A percentile compares a stretch with the other conserved stretches of the same genome.
Evolutionary conservation across 1,140 invertebrate species (phyloP).

Genomic region (Drosophila grimshawi): DNA sequence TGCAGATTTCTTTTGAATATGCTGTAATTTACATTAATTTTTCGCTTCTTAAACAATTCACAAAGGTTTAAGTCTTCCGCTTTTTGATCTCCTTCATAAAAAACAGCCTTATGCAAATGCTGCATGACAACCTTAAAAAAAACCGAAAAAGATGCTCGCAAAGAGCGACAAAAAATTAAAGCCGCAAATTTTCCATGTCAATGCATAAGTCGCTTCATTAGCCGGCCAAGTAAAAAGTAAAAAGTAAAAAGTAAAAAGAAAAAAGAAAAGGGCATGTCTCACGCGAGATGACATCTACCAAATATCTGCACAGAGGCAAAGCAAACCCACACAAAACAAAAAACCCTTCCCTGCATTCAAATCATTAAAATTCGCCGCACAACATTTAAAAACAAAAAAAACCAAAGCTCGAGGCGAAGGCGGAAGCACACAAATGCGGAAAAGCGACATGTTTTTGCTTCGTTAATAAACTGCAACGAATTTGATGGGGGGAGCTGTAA

Average conservation of each 20-base stretch:
- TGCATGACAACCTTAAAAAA: conserved; percentile 63
- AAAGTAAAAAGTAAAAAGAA: conserved; percentile 13
- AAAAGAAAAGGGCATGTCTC: conserved; percentile 45
- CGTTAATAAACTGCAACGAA: conserved; percentile 78
- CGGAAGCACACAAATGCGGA: conserved; percentile 45
- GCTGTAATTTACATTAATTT: too few species aligned
- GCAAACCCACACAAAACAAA: neutral
- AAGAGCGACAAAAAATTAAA: conserved; percentile 36
- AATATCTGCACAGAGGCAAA: conserved; percentile 46
- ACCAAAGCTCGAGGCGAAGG: conserved; percentile 5
- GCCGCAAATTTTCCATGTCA: conserved; percentile 81
- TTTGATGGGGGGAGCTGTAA: conserved; percentile 40
- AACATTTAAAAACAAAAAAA: conserved; percentile 27
- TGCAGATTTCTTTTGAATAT: too few species aligned
- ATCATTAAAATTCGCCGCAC: conserved; percentile 63
- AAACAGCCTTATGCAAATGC: conserved; percentile 64
- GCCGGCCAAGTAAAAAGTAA: conserved; percentile 43
- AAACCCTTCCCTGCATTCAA: conserved; percentile 45
- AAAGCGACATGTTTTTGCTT: conserved; percentile 77
- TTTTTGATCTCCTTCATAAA: conserved; percentile 15
- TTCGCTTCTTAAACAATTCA: too few species aligned
- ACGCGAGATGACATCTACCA: conserved; percentile 68
- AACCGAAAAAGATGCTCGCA: conserved; percentile 50
- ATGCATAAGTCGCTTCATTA: conserved; percentile 81
- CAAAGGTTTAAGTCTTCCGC: neutral